These are phyloP conservation scores for Boleophthalmus pectinirostris DNA, from an alignment of 2,113 vertebrate genomes.

Conservation along the genomic window DNA sequence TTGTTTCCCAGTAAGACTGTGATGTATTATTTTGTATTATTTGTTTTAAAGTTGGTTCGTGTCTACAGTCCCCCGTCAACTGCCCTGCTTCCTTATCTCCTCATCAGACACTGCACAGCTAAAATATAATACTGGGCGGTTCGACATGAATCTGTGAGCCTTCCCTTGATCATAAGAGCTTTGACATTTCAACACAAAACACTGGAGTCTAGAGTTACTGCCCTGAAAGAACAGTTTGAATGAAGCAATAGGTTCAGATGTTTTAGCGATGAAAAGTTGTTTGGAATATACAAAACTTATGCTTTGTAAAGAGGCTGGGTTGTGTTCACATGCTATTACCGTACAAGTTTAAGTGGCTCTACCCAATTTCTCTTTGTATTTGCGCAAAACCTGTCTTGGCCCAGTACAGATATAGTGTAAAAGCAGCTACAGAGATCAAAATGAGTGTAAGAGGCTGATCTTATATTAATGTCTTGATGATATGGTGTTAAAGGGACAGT, in stretches of 20 bases:
- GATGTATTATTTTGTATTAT: slow-evolving; percentile 33
- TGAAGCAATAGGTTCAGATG: neutral
- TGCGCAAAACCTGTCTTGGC: too few relatives aligned
- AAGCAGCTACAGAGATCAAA: too few relatives aligned
- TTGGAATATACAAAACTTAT: neutral
- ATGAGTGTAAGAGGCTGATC: too few relatives aligned
- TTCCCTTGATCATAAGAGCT: neutral
- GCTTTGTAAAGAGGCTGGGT: neutral
- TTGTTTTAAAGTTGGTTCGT: neutral
- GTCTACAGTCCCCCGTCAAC: slow-evolving; percentile 18
- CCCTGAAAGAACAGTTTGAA: neutral
- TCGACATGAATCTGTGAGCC: neutral
- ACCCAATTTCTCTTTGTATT: too few relatives aligned
- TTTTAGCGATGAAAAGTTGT: neutral
- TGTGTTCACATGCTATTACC: neutral
- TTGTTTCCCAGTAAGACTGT: neutral
- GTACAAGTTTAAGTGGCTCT: too few relatives aligned
- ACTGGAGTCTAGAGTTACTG: neutral
- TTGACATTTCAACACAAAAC: neutral
- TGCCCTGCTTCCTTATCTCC: slow-evolving; percentile 38
- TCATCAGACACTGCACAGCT: slow-evolving; percentile 23
- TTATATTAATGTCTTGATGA: too few relatives aligned
- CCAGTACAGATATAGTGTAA: too few relatives aligned
- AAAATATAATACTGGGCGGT: slow-evolving; percentile 15
- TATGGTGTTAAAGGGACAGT: too few relatives aligned